Evolutionary conservation across 2,113 vertebrate species (phyloP).

Genomic region (Calonectris borealis): DNA sequence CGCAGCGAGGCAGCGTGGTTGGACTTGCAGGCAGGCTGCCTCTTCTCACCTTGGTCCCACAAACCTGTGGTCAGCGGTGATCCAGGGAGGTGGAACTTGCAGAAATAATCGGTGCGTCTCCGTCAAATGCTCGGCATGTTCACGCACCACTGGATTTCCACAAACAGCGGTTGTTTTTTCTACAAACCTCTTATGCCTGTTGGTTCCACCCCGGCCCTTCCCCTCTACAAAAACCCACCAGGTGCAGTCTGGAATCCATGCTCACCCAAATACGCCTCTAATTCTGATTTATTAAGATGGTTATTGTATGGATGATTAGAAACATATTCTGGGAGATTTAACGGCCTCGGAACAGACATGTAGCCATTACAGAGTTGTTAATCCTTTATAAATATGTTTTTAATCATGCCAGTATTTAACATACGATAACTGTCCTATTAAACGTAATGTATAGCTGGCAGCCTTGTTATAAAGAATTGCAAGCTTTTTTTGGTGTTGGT

Average conservation of each 20-base stretch:
- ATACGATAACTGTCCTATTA: constrained; percentile 46
- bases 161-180: not conserved
- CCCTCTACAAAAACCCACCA: not conserved
- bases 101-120: not conserved
- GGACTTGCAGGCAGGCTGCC: not conserved
- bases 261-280: constrained; percentile 9
- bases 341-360: constrained; percentile 27
- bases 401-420: constrained; percentile 62
- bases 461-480: not conserved
- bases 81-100: not conserved
- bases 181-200: not conserved
- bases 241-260: not conserved
- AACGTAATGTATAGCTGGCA: constrained; percentile 18
- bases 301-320: constrained; percentile 55
- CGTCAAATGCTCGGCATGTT: fast-evolving
- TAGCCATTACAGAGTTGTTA: constrained; percentile 59
- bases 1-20: not conserved
- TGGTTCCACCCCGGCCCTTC: not conserved
- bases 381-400: constrained; percentile 68
- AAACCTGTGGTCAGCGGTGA: not conserved
- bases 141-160: fast-evolving
- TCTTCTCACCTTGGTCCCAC: not conserved
- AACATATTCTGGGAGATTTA: constrained; percentile 46
- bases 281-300: constrained; percentile 48
- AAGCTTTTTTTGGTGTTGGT: not conserved